Evolutionary conservation across 2,797 vertebrate species (phyloP), one percentile per base, ranked within the genome.

Genomic region (Gorsachius magnificus): DNA sequence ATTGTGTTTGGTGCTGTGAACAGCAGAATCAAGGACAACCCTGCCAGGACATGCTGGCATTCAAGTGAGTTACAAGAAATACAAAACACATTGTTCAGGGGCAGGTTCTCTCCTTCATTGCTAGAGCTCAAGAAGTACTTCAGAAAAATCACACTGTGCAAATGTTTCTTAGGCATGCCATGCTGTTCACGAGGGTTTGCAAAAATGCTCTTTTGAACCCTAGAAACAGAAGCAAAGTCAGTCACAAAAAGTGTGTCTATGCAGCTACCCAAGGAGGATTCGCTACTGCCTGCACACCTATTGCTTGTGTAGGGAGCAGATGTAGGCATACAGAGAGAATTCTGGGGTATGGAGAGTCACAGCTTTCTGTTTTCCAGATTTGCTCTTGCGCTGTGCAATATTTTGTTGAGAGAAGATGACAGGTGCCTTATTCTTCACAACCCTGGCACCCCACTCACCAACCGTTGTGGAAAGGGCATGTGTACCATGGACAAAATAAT

Each of bases 371-470:
- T 54, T 25, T 89, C 58, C 9, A 6, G 43, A 82, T 68, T 78
- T 94, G 61, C 35, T 75, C 51, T 76, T 87, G 76, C 51, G 76
- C 74, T 88, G 24, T 61, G 43, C 15, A 63, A 11, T 35, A 56
- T 56, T 84, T 54, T 65, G 61, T 12, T 82, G 71, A 94, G 36
- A 71, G 25, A 91, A 38, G 74, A 80, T 61, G 61, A 90, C 95
- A 96, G 92, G 77, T 96, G 95, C 35, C 60, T 68, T 89, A 71
- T 16, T 90, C 61, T 79, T 81, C 38, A 83, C 29, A 74, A 45
- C 36, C 18, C 35, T 87, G 86, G 63, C 83, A 93, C 11, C 26
- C 63, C 70, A 60, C 56, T 83, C 72, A 77, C n/a, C 64, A 57
- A 24, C 5, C 8, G 0, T 10, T 51, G 45, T 29, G 46, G 33